These are phyloP conservation scores for Anticlea derivata DNA, from an alignment of 2,888 invertebrate genomes.

Conservation along the genomic window DNA sequence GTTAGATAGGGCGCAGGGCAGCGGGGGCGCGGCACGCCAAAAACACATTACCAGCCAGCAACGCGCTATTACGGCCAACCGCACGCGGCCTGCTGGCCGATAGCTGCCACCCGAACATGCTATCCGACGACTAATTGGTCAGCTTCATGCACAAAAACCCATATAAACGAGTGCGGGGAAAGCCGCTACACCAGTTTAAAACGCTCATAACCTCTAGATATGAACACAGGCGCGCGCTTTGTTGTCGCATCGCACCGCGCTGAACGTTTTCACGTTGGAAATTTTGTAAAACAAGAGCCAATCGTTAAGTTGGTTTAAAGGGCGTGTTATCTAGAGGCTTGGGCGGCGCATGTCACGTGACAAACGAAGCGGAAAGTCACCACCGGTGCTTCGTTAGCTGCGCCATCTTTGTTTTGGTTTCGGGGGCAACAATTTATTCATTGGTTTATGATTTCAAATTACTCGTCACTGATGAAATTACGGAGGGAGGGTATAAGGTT, in stretches of 20 bases:
- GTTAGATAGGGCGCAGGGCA: conserved; percentile 62
- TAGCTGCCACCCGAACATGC: conserved; percentile 75
- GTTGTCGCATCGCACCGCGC: conserved; percentile 15
- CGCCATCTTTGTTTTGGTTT: conserved; percentile 72
- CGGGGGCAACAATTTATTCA: conserved; percentile 51
- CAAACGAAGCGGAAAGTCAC: conserved; percentile 66
- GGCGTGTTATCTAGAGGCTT: conserved; percentile 67
- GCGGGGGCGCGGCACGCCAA: conserved; percentile 75
- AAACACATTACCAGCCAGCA: conserved; percentile 75
- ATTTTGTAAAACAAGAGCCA: conserved; percentile 56
- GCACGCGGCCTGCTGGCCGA: conserved; percentile 69
- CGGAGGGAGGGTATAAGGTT: conserved; percentile 7
- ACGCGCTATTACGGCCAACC: conserved; percentile 78
- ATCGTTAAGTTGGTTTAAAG: conserved; percentile 60
- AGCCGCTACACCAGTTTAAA: conserved; percentile 55
- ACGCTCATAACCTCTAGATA: conserved; percentile 57
- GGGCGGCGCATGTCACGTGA: conserved; percentile 71
- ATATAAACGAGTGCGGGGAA: conserved; percentile 65
- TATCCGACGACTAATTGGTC: conserved; percentile 77
- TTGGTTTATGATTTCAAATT: conserved; percentile 41
- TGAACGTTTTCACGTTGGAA: conserved; percentile 53
- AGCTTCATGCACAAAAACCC: conserved; percentile 73
- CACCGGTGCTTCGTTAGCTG: conserved; percentile 55
- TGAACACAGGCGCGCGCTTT: conserved; percentile 28
- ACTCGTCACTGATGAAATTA: conserved; percentile 35